Conservation (phyloP, 2,888 invertebrate genomes). For the Rhingia campestris region DNA sequence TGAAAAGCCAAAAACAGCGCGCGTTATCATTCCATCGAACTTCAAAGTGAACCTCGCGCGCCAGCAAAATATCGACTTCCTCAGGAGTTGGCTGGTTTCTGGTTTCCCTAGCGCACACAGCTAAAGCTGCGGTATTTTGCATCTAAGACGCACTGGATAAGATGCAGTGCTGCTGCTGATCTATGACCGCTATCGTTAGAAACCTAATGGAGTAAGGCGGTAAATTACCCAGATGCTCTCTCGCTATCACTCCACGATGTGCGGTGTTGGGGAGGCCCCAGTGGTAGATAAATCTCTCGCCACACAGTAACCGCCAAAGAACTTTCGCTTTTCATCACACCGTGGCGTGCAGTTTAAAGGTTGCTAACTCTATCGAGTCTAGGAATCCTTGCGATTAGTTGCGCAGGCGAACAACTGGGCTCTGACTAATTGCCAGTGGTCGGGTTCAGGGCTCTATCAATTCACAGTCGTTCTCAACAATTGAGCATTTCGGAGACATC, state of each 20-base stretch:
- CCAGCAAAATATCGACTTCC: conserved; percentile 23
- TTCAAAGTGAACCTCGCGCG: conserved; percentile 54
- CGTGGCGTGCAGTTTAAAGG: conserved; percentile 52
- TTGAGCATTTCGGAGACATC: no score
- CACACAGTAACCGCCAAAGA: conserved; percentile 30
- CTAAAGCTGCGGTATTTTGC: not conserved
- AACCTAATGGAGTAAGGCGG: conserved; percentile 68
- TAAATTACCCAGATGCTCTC: conserved; percentile 53
- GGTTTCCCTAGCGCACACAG: conserved; percentile 8
- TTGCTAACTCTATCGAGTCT: conserved; percentile 58
- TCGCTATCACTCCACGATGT: conserved; percentile 14
- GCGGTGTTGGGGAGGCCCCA: conserved; percentile 17
- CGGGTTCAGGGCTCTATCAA: conserved; percentile 65
- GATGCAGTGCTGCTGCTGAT: conserved; percentile 60
- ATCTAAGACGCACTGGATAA: conserved; percentile 45
- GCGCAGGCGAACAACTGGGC: conserved; percentile 38
- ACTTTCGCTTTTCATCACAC: conserved; percentile 68
- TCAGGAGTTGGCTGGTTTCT: conserved; percentile 35
- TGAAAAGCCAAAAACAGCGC: no score
- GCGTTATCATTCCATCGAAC: conserved; percentile 65
- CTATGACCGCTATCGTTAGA: conserved; percentile 69
- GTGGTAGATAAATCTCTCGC: conserved; percentile 51
- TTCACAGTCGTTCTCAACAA: no score
- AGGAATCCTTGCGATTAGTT: conserved; percentile 29
- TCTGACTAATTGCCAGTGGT: conserved; percentile 62